A percentile compares a stretch with the other conserved stretches of the same genome.
Conservation (phyloP, 2,113 vertebrate genomes). For the Platanista minor region DNA sequence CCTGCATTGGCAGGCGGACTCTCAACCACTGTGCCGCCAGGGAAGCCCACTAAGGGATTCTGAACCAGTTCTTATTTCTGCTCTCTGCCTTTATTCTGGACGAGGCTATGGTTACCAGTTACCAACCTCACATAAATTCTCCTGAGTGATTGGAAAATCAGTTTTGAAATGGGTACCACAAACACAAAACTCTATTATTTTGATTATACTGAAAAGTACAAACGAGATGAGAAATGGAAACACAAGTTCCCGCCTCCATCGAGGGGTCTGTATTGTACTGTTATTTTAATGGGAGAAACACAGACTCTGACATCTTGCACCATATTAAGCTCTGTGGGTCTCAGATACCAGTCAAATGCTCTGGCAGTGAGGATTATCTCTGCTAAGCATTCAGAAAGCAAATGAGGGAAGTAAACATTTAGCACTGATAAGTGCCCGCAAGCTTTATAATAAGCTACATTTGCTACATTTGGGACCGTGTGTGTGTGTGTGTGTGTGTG, state of each 20-base stretch:
- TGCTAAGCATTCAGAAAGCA: neutral
- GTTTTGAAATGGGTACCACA: neutral
- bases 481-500: neutral
- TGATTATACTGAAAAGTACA: neutral
- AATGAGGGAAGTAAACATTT: neutral
- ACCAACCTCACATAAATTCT: neutral
- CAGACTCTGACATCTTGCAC: fast-evolving
- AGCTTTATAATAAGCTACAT: neutral
- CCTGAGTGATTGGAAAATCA: neutral
- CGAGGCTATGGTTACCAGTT: neutral
- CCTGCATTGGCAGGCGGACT: too few relatives aligned
- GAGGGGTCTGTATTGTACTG: fast-evolving
- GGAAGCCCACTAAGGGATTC: neutral
- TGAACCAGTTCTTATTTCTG: neutral
- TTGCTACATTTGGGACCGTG: neutral
- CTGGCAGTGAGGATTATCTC: neutral
- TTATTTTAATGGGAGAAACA: fast-evolving
- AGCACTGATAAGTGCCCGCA: neutral
- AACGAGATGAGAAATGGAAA: neutral
- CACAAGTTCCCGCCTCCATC: fast-evolving
- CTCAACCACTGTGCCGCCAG: too few relatives aligned
- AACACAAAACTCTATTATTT: neutral
- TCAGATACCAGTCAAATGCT: neutral
- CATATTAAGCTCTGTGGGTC: neutral
- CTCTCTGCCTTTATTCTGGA: neutral